A percentile compares a stretch with the other conserved stretches of the same genome.
Evolutionary conservation across 2,888 invertebrate species (phyloP).

Genomic region (Troides aeacus): DNA sequence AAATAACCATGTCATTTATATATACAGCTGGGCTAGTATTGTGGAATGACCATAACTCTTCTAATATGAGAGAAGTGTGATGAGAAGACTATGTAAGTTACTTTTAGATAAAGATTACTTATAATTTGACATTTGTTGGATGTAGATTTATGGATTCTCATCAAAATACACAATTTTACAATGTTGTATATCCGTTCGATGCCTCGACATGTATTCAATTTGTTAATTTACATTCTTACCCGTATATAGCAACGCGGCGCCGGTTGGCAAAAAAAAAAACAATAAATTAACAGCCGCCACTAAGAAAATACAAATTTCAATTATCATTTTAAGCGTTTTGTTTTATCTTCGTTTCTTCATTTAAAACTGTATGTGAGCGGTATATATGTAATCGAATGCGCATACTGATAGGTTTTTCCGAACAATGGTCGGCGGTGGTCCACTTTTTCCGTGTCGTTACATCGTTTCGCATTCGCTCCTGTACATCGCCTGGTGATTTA

Average conservation of each 20-base stretch:
- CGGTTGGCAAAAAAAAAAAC: slow-evolving; percentile 51
- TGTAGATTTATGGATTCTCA: too few relatives aligned
- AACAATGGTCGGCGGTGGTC: slow-evolving; percentile 63
- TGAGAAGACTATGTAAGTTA: too few relatives aligned
- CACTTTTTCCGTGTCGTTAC: slow-evolving; percentile 70
- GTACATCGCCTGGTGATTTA: slow-evolving; percentile 62
- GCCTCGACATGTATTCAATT: slow-evolving; percentile 56
- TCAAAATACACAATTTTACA: too few relatives aligned
- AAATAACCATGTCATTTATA: too few relatives aligned
- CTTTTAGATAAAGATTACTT: too few relatives aligned
- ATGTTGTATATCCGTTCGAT: too few relatives aligned
- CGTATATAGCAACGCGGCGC: slow-evolving; percentile 66
- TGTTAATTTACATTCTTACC: slow-evolving; percentile 66
- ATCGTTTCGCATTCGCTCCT: slow-evolving; percentile 45
- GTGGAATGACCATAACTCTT: too few relatives aligned
- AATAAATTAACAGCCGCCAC: slow-evolving; percentile 42
- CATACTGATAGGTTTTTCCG: slow-evolving; percentile 74
- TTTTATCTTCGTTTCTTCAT: slow-evolving; percentile 68
- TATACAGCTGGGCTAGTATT: too few relatives aligned
- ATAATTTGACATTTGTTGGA: too few relatives aligned
- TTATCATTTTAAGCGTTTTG: slow-evolving; percentile 73
- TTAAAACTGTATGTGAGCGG: slow-evolving; percentile 55
- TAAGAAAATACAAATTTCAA: slow-evolving; percentile 78
- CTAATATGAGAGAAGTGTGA: too few relatives aligned
- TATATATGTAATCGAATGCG: slow-evolving; percentile 70